phyloP scores from a whole-genome alignment of 2,797 vertebrate species.

The Tiaroga cobitis region DNA sequence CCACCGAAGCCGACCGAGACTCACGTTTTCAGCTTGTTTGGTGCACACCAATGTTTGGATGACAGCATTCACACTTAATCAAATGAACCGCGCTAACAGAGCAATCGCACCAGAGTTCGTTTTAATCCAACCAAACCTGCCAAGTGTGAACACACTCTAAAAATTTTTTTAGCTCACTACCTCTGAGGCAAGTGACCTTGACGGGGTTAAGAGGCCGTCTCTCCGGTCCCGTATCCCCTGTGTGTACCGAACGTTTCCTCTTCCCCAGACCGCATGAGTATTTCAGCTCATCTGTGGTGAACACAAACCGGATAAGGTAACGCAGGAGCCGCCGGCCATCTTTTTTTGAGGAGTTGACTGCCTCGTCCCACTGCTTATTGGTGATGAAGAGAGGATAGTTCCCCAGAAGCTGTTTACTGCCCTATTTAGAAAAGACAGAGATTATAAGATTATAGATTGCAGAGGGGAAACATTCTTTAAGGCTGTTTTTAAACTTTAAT shows the following conservation, averaged over 20 bases:
- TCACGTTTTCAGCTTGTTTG: neutral
- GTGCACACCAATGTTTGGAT: neutral
- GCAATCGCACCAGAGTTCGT: neutral
- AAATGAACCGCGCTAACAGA: neutral
- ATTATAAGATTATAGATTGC: slow-evolving; percentile 10
- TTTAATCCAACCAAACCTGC: neutral
- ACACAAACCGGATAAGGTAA: slow-evolving; percentile 98
- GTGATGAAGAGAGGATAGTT: slow-evolving; percentile 99
- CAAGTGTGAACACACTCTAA: neutral
- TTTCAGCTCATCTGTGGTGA: slow-evolving; percentile 99
- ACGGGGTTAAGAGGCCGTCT: slow-evolving; percentile 97
- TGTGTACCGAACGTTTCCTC: slow-evolving; percentile 98
- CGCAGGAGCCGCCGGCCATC: slow-evolving; percentile 94
- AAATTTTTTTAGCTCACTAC: slow-evolving; percentile 71
- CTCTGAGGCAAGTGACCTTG: slow-evolving; percentile 99
- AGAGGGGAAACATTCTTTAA: neutral
- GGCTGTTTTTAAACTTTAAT: slow-evolving; percentile 23
- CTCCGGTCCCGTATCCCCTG: slow-evolving; percentile 94
- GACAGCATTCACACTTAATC: neutral
- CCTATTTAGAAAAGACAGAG: slow-evolving; percentile 73
- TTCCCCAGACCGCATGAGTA: slow-evolving; percentile 99
- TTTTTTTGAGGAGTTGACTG: slow-evolving; percentile 99
- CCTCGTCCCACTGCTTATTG: slow-evolving; percentile 99
- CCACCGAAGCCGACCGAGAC: neutral
- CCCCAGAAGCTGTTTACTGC: slow-evolving; percentile 97